These are phyloP conservation scores for Cricetomys ansorgei DNA, from an alignment of 2,113 vertebrate genomes.

Conservation along the genomic window DNA sequence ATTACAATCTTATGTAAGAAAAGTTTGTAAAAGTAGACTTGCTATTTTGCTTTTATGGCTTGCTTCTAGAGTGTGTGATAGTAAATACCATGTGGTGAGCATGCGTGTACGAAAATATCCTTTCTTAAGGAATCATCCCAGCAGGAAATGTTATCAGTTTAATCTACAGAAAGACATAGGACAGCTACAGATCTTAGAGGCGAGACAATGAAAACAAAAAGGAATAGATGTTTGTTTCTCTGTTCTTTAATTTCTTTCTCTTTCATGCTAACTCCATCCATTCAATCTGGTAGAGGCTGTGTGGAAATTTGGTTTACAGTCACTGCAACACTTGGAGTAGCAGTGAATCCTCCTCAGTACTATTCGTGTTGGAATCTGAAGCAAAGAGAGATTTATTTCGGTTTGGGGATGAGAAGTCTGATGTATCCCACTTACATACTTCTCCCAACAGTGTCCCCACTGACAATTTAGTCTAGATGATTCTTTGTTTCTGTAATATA, in stretches of 20 bases:
- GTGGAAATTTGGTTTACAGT: neutral
- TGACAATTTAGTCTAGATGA: neutral
- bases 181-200: neutral
- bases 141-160: neutral
- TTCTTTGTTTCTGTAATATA: neutral
- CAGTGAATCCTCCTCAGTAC: fast-evolving
- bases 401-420: neutral
- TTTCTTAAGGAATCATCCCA: neutral
- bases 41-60: neutral
- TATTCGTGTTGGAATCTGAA: neutral
- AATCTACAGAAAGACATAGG: neutral
- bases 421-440: neutral
- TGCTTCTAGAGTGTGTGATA: neutral
- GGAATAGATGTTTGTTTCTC: neutral
- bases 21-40: neutral
- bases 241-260: fast-evolving
- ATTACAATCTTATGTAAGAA: neutral
- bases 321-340: too few species aligned
- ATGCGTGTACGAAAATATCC: neutral
- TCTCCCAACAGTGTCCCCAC: neutral
- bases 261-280: neutral
- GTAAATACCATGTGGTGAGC: neutral
- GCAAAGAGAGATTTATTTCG: neutral
- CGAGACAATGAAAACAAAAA: neutral
- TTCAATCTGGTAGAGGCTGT: fast-evolving